Base-by-base conservation (phyloP, 2,888 invertebrate genomes). In the Scrobipalpa atriplicella region DNA sequence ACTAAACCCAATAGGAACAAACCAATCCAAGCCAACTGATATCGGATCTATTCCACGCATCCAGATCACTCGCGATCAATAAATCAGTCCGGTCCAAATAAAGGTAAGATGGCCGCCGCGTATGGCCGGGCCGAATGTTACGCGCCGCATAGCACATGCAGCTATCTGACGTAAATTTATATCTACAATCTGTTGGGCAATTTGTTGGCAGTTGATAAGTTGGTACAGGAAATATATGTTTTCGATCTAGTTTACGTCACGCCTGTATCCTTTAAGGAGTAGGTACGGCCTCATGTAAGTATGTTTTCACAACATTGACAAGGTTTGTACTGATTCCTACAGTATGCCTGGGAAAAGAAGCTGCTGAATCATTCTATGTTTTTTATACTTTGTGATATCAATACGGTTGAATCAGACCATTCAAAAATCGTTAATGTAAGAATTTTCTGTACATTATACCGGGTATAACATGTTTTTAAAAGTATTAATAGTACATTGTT, bases 1-100 rank as follows among this genome's bases (percentile, higher is more conserved):
- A 47, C 5, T 47, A 7, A 3, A 7, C 16, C 2, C 18, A 43
- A 43, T 10, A 43, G 21, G 62, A 62, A 16, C 62, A 43, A 43
- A 41, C 19, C 9, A 2, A 0, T 18, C 76, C 67, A 71, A 75
- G 63, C 41, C 62, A 69, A 71, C 77, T 77, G 81, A 85, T 85
- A 85, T 84, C 78, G 83, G 81, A 84, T 85, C 81, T 82, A 88
- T 88, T 85, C 86, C 82, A 82, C 79, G 79, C 87, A 88, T 89
- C 84, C 86, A 89, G 91, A 91, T 89, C 88, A 87, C 78, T 82
- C 71, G 80, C 72, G 68, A 72, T 71, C 82, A 83, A 90, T 91
- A 90, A 88, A 91, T 91, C 89, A 88, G 85, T 75, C 70, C 71
- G 69, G 60, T 68, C 87, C 87, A 83, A 85, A 88, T 86, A 83